phyloP scores from a whole-genome alignment of 2,888 invertebrate species.

The Drosophila merina region DNA sequence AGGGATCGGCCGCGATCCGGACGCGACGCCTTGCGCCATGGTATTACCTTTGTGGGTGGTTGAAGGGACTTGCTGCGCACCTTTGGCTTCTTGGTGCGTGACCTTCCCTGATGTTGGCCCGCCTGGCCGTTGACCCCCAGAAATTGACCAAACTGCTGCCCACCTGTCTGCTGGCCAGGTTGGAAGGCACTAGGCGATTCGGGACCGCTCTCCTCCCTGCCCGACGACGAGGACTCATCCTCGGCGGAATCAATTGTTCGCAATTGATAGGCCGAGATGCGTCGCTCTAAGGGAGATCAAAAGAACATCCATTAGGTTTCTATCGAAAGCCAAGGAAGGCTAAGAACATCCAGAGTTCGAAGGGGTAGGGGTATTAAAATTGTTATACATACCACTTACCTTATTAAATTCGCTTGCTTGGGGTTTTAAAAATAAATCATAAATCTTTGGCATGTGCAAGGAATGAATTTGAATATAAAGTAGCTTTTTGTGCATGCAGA shows the following conservation, averaged over 20 bases:
- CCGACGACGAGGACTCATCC: conserved; percentile 83
- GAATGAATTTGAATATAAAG: conserved; percentile 54
- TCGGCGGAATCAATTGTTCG: conserved; percentile 82
- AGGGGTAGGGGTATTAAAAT: background rate
- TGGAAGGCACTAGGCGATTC: conserved; percentile 72
- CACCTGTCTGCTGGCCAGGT: conserved; percentile 56
- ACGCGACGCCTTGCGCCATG: conserved; percentile 83
- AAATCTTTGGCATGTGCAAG: conserved; percentile 35
- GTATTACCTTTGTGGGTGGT: conserved; percentile 81
- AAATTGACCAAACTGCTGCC: conserved; percentile 75
- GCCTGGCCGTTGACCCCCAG: conserved; percentile 75
- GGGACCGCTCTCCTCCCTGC: conserved; percentile 82
- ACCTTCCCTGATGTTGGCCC: conserved; percentile 78
- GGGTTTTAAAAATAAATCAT: conserved; percentile 23
- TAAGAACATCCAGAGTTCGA: conserved; percentile 57
- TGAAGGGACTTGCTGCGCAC: conserved; percentile 83
- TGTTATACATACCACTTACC: conserved; percentile 34
- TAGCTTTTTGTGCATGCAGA: background rate
- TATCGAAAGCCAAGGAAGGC: background rate
- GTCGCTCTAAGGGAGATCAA: conserved; percentile 74
- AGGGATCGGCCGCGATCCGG: conserved; percentile 84
- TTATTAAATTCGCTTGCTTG: conserved; percentile 6
- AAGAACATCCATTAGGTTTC: conserved; percentile 20
- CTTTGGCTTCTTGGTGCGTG: conserved; percentile 80
- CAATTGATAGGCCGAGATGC: conserved; percentile 83